These are phyloP conservation scores for Cichlasoma orientale DNA, from an alignment of 2,797 vertebrate genomes.

Conservation along the genomic window DNA sequence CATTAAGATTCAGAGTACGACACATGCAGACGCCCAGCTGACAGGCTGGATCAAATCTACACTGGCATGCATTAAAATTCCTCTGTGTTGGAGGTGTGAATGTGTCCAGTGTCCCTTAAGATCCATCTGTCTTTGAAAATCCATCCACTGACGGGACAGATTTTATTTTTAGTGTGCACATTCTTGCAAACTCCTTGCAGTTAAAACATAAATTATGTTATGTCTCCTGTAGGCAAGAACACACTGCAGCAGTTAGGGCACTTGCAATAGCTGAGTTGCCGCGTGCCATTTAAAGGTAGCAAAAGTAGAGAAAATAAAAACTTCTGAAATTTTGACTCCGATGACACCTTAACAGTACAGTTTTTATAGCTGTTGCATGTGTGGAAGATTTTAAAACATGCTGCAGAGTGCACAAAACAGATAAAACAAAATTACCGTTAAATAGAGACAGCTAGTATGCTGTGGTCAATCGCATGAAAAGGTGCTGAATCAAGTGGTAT, in stretches of 20 bases:
- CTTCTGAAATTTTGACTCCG: too few species aligned
- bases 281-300: not conserved
- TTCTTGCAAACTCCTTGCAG: not conserved
- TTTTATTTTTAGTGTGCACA: not conserved
- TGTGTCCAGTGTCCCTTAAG: conserved; percentile 1
- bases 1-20: conserved; percentile 20
- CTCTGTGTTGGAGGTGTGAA: conserved; percentile 21
- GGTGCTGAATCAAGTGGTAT: not conserved
- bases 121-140: not conserved
- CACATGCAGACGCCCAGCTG: not conserved
- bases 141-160: not conserved
- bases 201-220: not conserved
- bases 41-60: conserved; percentile 18
- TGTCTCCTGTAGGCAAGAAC: not conserved
- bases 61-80: conserved; percentile 13
- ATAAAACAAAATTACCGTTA: not conserved
- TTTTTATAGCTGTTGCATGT: too few species aligned
- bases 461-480: not conserved
- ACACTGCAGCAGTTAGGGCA: not conserved
- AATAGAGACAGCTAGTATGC: not conserved
- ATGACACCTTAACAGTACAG: too few species aligned
- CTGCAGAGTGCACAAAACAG: not conserved
- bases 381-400: too few species aligned
- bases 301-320: not conserved
- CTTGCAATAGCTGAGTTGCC: not conserved